These are phyloP conservation scores for Acropora tenuis DNA, from an alignment of 64 coral and sea anemone species.

Conservation along the genomic window DNA sequence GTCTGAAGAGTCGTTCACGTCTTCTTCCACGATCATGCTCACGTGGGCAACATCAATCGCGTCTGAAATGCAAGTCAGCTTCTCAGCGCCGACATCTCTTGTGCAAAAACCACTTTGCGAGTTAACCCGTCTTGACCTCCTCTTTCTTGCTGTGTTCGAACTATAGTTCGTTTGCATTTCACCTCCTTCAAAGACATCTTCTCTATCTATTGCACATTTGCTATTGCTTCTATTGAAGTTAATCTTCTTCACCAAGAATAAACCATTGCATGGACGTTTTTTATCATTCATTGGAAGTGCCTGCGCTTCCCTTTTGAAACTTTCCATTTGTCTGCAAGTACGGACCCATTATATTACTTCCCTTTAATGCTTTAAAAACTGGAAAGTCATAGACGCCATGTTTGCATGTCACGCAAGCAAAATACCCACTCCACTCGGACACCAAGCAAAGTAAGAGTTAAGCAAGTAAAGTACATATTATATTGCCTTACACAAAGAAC, in stretches of 20 bases:
- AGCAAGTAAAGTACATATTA: no score
- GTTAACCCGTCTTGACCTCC: constrained; percentile 3
- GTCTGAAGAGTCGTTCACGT: background rate
- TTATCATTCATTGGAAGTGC: background rate
- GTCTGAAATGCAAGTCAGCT: background rate
- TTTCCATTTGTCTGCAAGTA: constrained; percentile 4
- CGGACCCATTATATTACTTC: constrained; percentile 8
- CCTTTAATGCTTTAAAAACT: background rate
- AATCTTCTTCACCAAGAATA: background rate
- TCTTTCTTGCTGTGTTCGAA: background rate
- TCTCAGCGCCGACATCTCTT: background rate
- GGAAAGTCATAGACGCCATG: background rate
- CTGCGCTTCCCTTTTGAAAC: constrained; percentile 14
- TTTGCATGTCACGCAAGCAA: background rate
- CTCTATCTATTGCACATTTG: no score
- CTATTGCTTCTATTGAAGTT: background rate
- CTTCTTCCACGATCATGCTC: no score
- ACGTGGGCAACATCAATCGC: no score
- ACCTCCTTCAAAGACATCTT: background rate
- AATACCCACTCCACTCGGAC: background rate
- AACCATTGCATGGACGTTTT: constrained; percentile 19
- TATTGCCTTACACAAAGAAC: no score
- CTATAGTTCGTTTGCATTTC: background rate
- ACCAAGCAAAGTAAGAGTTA: background rate
- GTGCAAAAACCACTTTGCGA: background rate